Evolutionary conservation across 1,140 invertebrate species (phyloP).

Genomic region (Solen grandis): DNA sequence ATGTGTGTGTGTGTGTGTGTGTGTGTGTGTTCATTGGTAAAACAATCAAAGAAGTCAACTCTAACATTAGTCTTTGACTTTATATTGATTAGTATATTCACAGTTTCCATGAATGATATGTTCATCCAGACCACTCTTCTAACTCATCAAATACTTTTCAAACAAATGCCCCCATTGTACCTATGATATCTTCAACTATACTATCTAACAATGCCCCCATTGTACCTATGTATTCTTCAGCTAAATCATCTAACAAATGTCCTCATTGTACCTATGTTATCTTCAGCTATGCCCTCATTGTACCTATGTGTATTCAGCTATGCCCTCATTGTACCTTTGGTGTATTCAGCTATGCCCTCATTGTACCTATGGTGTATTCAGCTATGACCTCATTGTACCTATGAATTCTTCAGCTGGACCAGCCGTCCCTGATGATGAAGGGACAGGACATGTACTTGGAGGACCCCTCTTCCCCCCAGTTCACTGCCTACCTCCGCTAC

Average conservation of each 20-base stretch:
- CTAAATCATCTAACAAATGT: neutral
- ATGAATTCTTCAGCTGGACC: constrained; percentile 62
- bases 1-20: too few species aligned
- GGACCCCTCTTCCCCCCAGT: neutral
- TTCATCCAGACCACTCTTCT: too few species aligned
- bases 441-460: constrained; percentile 56
- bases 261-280: neutral
- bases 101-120: too few species aligned
- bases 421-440: constrained; percentile 62
- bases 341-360: neutral
- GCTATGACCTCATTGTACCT: neutral
- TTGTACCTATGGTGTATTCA: neutral
- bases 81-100: too few species aligned
- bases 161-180: neutral
- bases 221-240: neutral
- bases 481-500: constrained; percentile 58
- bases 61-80: too few species aligned
- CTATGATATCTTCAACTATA: neutral
- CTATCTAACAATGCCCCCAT: neutral
- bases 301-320: neutral
- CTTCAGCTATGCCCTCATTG: neutral
- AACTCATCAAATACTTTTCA: too few species aligned
- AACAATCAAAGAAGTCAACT: too few species aligned
- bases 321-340: neutral
- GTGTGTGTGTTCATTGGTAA: too few species aligned